Conservation (phyloP, 2,888 invertebrate genomes). For the Eubasilissa splendida region DNA sequence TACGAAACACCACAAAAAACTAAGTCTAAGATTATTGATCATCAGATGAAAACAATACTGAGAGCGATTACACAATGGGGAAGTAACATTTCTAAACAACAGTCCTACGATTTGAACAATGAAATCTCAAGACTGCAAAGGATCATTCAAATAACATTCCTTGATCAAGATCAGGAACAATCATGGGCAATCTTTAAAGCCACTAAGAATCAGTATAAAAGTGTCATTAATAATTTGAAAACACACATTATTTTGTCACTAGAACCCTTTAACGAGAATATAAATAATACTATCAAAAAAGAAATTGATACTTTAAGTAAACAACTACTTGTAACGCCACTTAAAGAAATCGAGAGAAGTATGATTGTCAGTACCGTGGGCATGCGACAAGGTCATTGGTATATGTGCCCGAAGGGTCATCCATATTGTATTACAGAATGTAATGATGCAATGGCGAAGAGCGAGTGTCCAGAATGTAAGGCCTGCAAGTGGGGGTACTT, state of each 20-base stretch:
- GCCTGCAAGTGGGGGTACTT: conserved; percentile 64
- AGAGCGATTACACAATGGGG: neutral
- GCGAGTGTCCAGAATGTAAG: conserved; percentile 74
- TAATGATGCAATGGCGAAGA: conserved; percentile 74
- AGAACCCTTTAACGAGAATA: conserved; percentile 14
- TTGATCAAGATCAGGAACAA: neutral
- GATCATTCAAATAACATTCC: neutral
- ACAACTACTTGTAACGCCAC: neutral
- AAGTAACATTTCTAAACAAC: neutral
- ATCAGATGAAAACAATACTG: conserved; percentile 15
- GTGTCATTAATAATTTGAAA: neutral
- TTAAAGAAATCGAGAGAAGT: conserved; percentile 68
- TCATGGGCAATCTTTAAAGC: neutral
- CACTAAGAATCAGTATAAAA: neutral
- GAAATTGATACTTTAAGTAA: neutral
- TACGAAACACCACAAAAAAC: neutral
- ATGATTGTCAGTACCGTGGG: conserved; percentile 74
- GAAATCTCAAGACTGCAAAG: conserved; percentile 5
- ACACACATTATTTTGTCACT: neutral
- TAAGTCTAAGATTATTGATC: neutral
- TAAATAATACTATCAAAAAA: neutral
- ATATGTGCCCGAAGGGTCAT: conserved; percentile 81
- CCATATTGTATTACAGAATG: conserved; percentile 78
- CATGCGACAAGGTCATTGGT: conserved; percentile 77
- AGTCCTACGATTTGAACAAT: neutral